phyloP scores from a whole-genome alignment of 2,888 invertebrate genomes.

The Muschampia plurimacula region DNA sequence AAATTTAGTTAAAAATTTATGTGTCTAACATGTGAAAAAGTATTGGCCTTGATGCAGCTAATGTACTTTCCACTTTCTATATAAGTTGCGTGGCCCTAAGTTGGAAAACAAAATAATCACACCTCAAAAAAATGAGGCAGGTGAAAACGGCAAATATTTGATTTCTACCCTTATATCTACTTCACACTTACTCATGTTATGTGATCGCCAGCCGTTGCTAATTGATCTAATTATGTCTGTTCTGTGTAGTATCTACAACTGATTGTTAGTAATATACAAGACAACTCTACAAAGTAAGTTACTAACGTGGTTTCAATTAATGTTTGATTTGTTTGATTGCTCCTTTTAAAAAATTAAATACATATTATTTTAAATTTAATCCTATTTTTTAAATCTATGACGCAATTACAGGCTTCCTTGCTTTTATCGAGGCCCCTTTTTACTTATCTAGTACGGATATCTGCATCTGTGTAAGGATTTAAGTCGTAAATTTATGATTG shows the following conservation, averaged over 20 bases:
- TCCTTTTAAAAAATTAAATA: background rate
- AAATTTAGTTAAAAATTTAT: background rate
- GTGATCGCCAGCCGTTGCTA: background rate
- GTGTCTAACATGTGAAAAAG: background rate
- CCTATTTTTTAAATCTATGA: background rate
- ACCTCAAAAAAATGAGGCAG: background rate
- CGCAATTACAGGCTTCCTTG: slow-evolving; percentile 14
- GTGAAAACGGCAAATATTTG: background rate
- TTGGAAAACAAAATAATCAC: background rate
- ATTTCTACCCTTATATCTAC: background rate
- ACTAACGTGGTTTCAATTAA: background rate
- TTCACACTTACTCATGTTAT: background rate
- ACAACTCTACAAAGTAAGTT: background rate
- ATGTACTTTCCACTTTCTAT: background rate
- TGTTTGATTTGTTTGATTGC: background rate
- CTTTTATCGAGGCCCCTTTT: slow-evolving; percentile 37
- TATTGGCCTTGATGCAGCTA: background rate
- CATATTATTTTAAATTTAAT: too few species aligned
- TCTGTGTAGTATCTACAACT: background rate
- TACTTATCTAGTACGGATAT: slow-evolving; percentile 36
- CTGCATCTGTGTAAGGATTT: slow-evolving; percentile 34
- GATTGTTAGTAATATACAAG: background rate
- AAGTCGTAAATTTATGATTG: slow-evolving; percentile 30
- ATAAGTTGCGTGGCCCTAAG: background rate
- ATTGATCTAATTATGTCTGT: background rate